phyloP scores from a whole-genome alignment of 2,113 vertebrate genomes.

The Zapus hudsonius region DNA sequence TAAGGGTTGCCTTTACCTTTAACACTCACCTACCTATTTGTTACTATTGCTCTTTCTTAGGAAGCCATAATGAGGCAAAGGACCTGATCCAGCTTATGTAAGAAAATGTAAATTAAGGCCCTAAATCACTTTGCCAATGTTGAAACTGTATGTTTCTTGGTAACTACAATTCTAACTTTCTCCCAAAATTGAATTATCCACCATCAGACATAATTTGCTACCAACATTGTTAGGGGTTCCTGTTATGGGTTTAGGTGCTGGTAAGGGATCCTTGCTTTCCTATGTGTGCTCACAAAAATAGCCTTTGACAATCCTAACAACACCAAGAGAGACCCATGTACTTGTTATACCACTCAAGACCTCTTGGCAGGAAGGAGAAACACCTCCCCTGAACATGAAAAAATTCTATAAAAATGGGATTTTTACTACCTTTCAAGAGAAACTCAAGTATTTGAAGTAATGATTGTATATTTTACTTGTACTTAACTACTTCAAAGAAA shows the following conservation, averaged over 20 bases:
- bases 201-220: not conserved
- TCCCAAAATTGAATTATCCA: not conserved
- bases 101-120: not conserved
- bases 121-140: not conserved
- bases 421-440: not conserved
- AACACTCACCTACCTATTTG: not conserved
- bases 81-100: not conserved
- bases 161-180: not conserved
- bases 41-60: not conserved
- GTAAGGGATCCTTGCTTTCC: not conserved
- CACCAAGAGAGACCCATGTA: not conserved
- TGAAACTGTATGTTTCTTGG: not conserved
- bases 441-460: constrained; percentile 25
- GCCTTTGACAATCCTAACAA: not conserved
- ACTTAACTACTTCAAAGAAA: constrained; percentile 14
- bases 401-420: not conserved
- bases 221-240: too few relatives aligned
- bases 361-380: not conserved
- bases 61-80: not conserved
- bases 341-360: not conserved
- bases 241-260: not conserved
- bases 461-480: not conserved
- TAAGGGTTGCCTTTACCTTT: not conserved
- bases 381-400: not conserved
- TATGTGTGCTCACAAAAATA: not conserved